These are phyloP conservation scores for Grammomys dolichurus DNA, from an alignment of 2,113 vertebrate genomes.

Conservation along the genomic window DNA sequence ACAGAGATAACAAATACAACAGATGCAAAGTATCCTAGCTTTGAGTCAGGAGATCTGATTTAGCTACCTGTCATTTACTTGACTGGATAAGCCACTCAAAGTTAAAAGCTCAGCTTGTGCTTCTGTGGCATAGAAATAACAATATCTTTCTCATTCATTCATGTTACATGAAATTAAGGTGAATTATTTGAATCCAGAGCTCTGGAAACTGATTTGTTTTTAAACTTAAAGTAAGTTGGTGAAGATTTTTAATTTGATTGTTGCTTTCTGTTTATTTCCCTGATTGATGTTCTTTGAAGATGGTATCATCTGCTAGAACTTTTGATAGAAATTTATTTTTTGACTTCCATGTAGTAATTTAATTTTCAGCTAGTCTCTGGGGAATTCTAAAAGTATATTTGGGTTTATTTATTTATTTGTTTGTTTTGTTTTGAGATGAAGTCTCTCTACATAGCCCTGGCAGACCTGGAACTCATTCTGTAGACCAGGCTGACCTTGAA, in stretches of 20 bases:
- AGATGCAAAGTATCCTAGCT: background rate
- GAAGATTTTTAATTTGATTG: slow-evolving; percentile 37
- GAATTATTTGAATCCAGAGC: slow-evolving; percentile 18
- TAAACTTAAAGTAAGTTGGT: slow-evolving; percentile 15
- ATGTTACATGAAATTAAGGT: slow-evolving; percentile 23
- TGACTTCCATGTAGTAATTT: background rate
- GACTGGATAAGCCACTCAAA: background rate
- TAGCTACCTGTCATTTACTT: background rate
- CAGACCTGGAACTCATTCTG: background rate
- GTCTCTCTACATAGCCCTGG: background rate
- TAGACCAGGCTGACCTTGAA: background rate
- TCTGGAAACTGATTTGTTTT: slow-evolving; percentile 50
- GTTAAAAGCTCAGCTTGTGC: background rate
- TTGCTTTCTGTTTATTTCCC: slow-evolving; percentile 10
- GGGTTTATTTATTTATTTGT: background rate
- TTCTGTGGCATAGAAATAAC: background rate
- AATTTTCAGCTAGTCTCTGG: slow-evolving; percentile 32
- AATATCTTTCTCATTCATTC: background rate
- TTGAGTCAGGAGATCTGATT: background rate
- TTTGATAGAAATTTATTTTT: slow-evolving; percentile 15
- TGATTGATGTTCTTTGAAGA: slow-evolving; percentile 14
- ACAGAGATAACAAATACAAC: background rate
- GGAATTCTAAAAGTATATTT: background rate
- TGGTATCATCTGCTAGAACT: slow-evolving; percentile 11
- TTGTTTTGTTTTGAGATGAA: background rate